Percentiles rank a stretch among this genome's conserved stretches.
These are phyloP conservation scores for Styela plicata DNA, from an alignment of 23 tunicate genomes.

Conservation along the genomic window DNA sequence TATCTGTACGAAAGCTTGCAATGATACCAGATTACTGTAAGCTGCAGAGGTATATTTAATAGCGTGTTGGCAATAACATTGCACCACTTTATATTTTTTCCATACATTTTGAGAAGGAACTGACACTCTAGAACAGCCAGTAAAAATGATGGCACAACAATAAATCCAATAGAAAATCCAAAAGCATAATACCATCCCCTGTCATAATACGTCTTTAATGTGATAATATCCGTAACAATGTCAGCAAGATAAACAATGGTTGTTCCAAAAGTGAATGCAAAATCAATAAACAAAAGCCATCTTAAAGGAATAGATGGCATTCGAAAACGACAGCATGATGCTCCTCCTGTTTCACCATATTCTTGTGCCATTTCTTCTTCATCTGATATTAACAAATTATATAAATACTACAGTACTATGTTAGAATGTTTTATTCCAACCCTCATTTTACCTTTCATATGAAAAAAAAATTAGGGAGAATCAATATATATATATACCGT, in stretches of 20 bases:
- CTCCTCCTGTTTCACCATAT: background rate
- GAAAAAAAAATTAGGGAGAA: too few species aligned
- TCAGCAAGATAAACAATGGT: conserved; percentile 82
- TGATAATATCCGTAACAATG: conserved; percentile 77
- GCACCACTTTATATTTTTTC: conserved; percentile 45
- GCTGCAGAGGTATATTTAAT: conserved; percentile 81
- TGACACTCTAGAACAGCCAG: conserved; percentile 66
- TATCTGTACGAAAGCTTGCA: conserved; percentile 57
- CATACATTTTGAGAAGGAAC: conserved; percentile 57
- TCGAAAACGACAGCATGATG: conserved; percentile 41
- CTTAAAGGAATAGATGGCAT: conserved; percentile 59
- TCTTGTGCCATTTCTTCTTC: background rate
- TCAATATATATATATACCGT: too few species aligned
- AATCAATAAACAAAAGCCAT: conserved; percentile 68
- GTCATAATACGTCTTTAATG: conserved; percentile 45
- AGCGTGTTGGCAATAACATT: conserved; percentile 43
- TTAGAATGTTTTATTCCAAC: too few species aligned
- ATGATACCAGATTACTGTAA: conserved; percentile 87
- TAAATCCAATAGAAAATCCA: conserved; percentile 60
- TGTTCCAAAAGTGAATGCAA: conserved; percentile 78
- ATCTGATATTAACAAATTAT: too few species aligned
- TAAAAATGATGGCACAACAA: conserved; percentile 73
- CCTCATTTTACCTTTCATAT: too few species aligned
- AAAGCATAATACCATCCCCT: conserved; percentile 56
- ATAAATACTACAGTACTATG: too few species aligned